Evolutionary conservation across 53 echinoderm and acorn worm species (phyloP).

Genomic region (Holothuria leucospilota): DNA sequence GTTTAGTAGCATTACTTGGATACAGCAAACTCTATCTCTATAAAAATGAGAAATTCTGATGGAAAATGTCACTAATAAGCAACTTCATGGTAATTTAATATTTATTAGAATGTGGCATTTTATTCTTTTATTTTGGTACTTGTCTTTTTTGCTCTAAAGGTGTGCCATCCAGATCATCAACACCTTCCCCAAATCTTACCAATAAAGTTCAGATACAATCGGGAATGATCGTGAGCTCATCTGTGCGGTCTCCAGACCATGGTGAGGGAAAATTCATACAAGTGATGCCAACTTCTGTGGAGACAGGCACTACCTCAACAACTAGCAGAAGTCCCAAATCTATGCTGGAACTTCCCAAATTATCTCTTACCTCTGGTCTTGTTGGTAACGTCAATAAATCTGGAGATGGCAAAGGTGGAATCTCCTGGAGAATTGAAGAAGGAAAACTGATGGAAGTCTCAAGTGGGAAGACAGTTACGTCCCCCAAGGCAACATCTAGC

Average conservation of each 20-base stretch:
- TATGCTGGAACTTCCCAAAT: conserved; percentile 6
- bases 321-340: conserved; percentile 7
- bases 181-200: conserved; percentile 34
- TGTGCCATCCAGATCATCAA: conserved; percentile 31
- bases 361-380: conserved; percentile 12
- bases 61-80: no score
- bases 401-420: conserved; percentile 4
- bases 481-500: background rate
- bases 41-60: no score
- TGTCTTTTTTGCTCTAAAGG: background rate
- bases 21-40: no score
- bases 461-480: conserved; percentile 5
- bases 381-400: background rate
- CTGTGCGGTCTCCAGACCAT: conserved; percentile 13
- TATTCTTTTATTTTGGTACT: no score
- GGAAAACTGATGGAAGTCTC: conserved; percentile 39
- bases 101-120: no score
- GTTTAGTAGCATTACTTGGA: no score
- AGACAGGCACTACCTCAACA: conserved; percentile 2
- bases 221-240: conserved; percentile 29
- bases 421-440: conserved; percentile 34
- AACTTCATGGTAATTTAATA: no score
- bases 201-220: conserved; percentile 52
- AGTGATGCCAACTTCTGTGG: conserved; percentile 19
- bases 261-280: conserved; percentile 35